A percentile compares a stretch with the other conserved stretches of the same genome.
These are phyloP conservation scores for Crossaster papposus DNA, from an alignment of 53 echinoderm and acorn worm species.

Conservation along the genomic window DNA sequence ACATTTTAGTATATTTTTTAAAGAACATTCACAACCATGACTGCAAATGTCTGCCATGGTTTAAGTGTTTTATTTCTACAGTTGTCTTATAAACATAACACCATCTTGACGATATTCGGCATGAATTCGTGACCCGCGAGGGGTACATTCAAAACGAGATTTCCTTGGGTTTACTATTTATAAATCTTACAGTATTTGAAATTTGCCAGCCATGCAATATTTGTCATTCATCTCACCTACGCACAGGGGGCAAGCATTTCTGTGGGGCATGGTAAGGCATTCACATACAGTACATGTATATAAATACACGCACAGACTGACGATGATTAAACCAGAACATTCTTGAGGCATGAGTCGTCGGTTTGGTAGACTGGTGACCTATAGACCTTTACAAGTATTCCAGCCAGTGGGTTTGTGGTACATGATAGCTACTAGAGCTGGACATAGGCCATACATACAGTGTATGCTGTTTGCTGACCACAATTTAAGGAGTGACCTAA, in stretches of 20 bases:
- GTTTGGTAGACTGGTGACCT: slow-evolving; percentile 42
- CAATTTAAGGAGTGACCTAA: not conserved
- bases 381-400: slow-evolving; percentile 39
- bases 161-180: not conserved
- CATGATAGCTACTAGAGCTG: not conserved
- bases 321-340: slow-evolving; percentile 10
- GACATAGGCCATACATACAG: not conserved
- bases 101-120: not conserved
- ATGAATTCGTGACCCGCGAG: not conserved
- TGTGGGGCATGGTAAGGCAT: not conserved
- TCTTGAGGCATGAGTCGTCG: slow-evolving; percentile 23
- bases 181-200: not conserved
- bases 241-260: not conserved
- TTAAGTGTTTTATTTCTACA: too few species aligned
- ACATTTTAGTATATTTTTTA: not conserved
- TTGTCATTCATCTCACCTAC: not conserved
- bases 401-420: not conserved
- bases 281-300: slow-evolving; percentile 3
- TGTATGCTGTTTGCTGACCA: not conserved
- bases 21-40: too few species aligned
- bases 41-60: too few species aligned
- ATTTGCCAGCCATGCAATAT: not conserved
- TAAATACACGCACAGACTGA: slow-evolving; percentile 20
- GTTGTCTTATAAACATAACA: too few species aligned
- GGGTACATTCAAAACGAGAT: not conserved